Evolutionary conservation across 2,888 invertebrate species (phyloP).

Genomic region (Xestia sexstrigata): DNA sequence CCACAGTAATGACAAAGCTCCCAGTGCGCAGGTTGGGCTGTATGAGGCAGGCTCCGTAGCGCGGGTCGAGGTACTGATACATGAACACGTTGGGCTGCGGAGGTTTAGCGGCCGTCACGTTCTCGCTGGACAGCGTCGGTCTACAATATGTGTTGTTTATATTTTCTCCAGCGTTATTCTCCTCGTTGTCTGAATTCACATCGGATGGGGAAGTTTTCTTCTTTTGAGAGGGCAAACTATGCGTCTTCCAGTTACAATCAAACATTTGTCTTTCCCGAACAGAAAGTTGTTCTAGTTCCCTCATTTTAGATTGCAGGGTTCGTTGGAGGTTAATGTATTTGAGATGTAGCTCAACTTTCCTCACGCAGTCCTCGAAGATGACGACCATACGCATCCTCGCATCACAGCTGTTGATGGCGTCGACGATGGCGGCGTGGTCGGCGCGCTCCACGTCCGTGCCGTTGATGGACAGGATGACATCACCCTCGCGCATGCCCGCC

Average conservation of each 20-base stretch:
- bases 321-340: constrained; percentile 97
- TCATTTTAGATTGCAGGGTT: constrained; percentile 95
- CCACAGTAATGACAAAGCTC: constrained; percentile 93
- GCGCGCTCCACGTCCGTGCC: constrained; percentile 98
- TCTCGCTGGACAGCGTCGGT: constrained; percentile 95
- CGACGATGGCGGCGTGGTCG: constrained; percentile 98
- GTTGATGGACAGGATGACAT: constrained; percentile 98
- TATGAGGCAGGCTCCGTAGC: constrained; percentile 93
- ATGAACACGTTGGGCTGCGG: constrained; percentile 89
- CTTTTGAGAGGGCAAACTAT: constrained; percentile 96
- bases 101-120: constrained; percentile 90
- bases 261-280: constrained; percentile 95
- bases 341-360: constrained; percentile 98
- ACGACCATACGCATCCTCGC: constrained; percentile 98
- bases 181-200: constrained; percentile 84
- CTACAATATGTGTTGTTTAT: constrained; percentile 92
- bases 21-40: constrained; percentile 92
- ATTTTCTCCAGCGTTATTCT: constrained; percentile 84
- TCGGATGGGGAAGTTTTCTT: constrained; percentile 92
- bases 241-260: constrained; percentile 97
- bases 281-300: constrained; percentile 95
- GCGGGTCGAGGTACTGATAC: constrained; percentile 93
- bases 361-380: constrained; percentile 98
- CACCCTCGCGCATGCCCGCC: constrained; percentile 98
- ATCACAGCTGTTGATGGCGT: constrained; percentile 97